Percentiles rank a stretch among this genome's conserved stretches.
Evolutionary conservation across 2,888 invertebrate species (phyloP).

Genomic region (Teinopalpus imperialis): DNA sequence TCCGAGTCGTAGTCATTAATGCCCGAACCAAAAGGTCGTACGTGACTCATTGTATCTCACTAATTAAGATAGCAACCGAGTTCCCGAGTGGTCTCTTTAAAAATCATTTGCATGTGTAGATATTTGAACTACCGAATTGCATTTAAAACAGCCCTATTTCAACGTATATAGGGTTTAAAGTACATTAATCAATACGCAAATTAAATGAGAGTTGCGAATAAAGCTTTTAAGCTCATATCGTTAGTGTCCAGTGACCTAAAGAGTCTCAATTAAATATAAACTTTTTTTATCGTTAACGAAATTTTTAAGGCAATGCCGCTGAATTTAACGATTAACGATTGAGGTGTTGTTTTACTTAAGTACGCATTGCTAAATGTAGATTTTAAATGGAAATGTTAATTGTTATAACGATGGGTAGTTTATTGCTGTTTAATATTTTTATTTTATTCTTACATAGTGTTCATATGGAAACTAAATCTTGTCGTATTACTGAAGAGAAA

Average conservation of each 20-base stretch:
- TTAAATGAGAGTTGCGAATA: constrained; percentile 38
- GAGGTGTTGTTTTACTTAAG: constrained; percentile 39
- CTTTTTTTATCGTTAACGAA: constrained; percentile 47
- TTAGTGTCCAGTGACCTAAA: constrained; percentile 42
- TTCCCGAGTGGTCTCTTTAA: constrained; percentile 41
- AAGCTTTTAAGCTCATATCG: constrained; percentile 48
- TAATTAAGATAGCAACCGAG: constrained; percentile 52
- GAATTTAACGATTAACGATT: constrained; percentile 31
- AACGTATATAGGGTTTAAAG: constrained; percentile 31
- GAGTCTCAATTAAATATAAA: constrained; percentile 49
- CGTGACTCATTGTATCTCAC: constrained; percentile 40
- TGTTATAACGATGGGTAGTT: neutral
- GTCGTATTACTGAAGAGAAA: no score
- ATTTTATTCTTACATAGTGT: neutral
- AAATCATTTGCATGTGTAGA: constrained; percentile 45
- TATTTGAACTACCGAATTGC: constrained; percentile 28
- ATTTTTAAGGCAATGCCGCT: constrained; percentile 37
- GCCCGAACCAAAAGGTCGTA: constrained; percentile 27
- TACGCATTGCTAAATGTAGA: constrained; percentile 31
- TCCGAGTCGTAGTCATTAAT: constrained; percentile 25
- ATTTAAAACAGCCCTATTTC: constrained; percentile 29
- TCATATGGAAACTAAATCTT: no score
- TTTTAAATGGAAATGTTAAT: constrained; percentile 5
- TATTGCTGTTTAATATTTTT: neutral
- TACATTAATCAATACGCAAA: constrained; percentile 28